Base-by-base conservation (phyloP, 2,797 vertebrate species). In the Acipenser transmontanus region DNA sequence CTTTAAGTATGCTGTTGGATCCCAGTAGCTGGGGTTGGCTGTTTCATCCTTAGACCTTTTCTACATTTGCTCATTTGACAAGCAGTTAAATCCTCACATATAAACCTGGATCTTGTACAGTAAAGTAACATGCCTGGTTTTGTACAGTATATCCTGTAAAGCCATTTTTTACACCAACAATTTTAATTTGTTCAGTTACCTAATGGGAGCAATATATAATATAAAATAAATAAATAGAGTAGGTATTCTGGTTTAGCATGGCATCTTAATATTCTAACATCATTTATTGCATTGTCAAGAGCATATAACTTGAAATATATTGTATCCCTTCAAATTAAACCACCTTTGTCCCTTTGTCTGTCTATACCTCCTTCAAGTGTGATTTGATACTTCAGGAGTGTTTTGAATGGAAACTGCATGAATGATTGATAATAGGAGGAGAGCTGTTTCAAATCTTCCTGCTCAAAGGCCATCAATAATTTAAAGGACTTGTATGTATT, bases 341-440 rank as follows among this genome's bases (percentile, higher is more conserved):
- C 83, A 90, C 91, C 86, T 87, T 87, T 83, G 87, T 84, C 84
- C 86, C 83, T 78, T 75, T 34, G 34, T 34, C 87, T 34, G 34
- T 34, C 84, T 88, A 85, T 80, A 87, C 88, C 88, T 79, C 72
- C 79, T 91, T 90, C 88, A 88, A 83, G 87, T 84, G 92, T 89
- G 83, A 81, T 92, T 82, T 83, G 92, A 94, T 93, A 88, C 88
- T 91, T 86, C 79, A 95, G 34, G 34, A 34, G 88, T 85, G 91
- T 84, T 89, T 91, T 93, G 86, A 89, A 93, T 95, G 91, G 94
- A 96, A 96, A 96, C 91, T 88, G 79, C 93, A 98, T 99, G 92
- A 98, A 98, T 97, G 96, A 98, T 98, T 99, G 93, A 99, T 96
- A 94, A 92, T 93, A 91, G 87, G 85, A 93, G 92, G 89, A 95